Base-by-base conservation (phyloP, 2,888 invertebrate genomes). In the Pheosia tremula region DNA sequence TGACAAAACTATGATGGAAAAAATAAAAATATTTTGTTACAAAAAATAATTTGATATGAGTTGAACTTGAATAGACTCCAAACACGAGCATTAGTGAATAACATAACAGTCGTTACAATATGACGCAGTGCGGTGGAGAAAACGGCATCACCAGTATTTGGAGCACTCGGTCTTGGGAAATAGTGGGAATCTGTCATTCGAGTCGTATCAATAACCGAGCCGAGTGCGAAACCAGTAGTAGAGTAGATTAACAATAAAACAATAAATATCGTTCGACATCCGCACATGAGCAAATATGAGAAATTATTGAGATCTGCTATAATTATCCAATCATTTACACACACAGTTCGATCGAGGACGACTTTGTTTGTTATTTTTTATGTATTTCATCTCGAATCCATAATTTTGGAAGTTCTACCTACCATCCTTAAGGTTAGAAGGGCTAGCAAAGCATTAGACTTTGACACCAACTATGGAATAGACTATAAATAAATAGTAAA, bases 111-210 rank as follows among this genome's bases (percentile, higher is more conserved):
- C 43, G n/a, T 7, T 11, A 56, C 70, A 71, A 24, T 24, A 24
- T 67, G 41, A 62, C 60, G 43, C 58, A 56, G 58, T 64, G 53
- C 60, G 64, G 36, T 53, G 37, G 70, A 75, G 75, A 76, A 85
- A 68, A 77, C 77, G 76, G 64, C 62, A 74, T 71, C 75, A 67
- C 62, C 62, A 64, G 69, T 86, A 90, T 91, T 89, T 83, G 84
- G 89, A 89, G 86, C 87, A 88, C 83, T 84, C 84, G 87, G 84
- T 85, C 91, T 88, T 90, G 89, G 86, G 89, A 90, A 90, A 84
- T 85, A 91, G 89, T 90, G 89, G 86, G 89, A 90, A 90, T 78
- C 74, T 83, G 80, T 80, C 80, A 81, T 83, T 83, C 77, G 79
- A 80, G 79, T 79, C 77, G 80, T 80, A 84, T 85, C 83, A 84